Evolutionary conservation across 1,140 invertebrate species (phyloP).

Genomic region (Diploscapter pachys): DNA sequence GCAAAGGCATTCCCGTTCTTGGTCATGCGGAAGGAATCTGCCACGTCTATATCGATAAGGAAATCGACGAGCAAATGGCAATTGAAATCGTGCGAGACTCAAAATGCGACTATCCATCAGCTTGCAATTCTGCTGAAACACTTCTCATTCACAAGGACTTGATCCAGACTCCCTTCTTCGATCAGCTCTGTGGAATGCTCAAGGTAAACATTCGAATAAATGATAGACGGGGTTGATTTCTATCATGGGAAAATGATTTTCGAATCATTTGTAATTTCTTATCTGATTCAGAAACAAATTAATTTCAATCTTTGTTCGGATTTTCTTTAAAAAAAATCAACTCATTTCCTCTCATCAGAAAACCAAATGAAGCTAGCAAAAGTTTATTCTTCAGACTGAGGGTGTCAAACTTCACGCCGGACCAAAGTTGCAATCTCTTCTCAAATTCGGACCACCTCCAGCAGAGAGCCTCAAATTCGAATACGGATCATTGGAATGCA

Average conservation of each 20-base stretch:
- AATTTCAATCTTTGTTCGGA: no score
- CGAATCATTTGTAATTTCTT: no score
- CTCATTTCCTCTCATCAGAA: slow-evolving; percentile 60
- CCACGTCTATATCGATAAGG: slow-evolving; percentile 90
- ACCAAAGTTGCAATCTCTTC: slow-evolving; percentile 62
- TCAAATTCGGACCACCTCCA: slow-evolving; percentile 87
- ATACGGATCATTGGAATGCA: slow-evolving; percentile 86
- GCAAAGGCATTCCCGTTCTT: slow-evolving; percentile 85
- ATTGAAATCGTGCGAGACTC: slow-evolving; percentile 73
- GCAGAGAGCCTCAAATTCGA: slow-evolving; percentile 84
- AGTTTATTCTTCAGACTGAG: slow-evolving; percentile 69
- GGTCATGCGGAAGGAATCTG: slow-evolving; percentile 96
- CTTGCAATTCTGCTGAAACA: slow-evolving; percentile 98
- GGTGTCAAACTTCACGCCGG: slow-evolving; percentile 57
- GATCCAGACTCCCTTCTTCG: slow-evolving; percentile 74
- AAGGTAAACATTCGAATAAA: not conserved
- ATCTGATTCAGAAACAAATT: no score
- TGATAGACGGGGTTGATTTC: no score
- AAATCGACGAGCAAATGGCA: slow-evolving; percentile 71
- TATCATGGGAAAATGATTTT: no score
- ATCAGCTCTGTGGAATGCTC: slow-evolving; percentile 72
- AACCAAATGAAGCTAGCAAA: slow-evolving; percentile 66
- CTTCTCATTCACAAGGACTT: slow-evolving; percentile 84
- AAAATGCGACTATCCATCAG: slow-evolving; percentile 97
- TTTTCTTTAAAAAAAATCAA: no score